These are phyloP conservation scores for Cephus pygmeus DNA, from an alignment of 2,888 invertebrate species.

Conservation along the genomic window DNA sequence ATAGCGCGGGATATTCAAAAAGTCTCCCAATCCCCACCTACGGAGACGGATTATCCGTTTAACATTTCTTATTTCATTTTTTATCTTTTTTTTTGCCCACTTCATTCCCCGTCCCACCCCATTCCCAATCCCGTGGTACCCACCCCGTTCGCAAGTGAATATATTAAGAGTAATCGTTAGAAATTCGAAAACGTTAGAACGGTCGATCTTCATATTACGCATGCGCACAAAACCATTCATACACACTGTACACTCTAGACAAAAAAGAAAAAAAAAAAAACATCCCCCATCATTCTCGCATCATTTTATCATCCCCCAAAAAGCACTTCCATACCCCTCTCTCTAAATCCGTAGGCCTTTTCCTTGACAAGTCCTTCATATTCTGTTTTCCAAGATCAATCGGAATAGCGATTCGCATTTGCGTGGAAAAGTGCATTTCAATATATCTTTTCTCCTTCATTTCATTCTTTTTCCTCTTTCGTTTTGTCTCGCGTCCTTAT, in stretches of 20 bases:
- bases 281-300: not conserved
- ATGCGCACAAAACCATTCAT: too few species aligned
- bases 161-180: constrained; percentile 32
- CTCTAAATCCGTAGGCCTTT: too few species aligned
- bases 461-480: constrained; percentile 17
- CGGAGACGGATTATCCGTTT: too few species aligned
- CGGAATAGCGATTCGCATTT: too few species aligned
- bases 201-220: not conserved
- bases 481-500: constrained; percentile 21
- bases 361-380: too few species aligned
- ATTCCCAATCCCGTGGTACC: not conserved
- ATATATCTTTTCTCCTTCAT: not conserved
- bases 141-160: constrained; percentile 42
- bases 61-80: too few species aligned
- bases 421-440: too few species aligned
- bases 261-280: constrained; percentile 13
- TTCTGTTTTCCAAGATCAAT: too few species aligned
- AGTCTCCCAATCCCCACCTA: not conserved
- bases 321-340: too few species aligned
- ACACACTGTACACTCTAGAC: not conserved
- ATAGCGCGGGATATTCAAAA: constrained; percentile 15
- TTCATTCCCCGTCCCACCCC: constrained; percentile 3
- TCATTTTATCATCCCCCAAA: too few species aligned
- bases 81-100: constrained; percentile 1
- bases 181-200: constrained; percentile 27